Evolutionary conservation across 2,888 invertebrate species (phyloP).

Genomic region (Boloria euphrosyne): DNA sequence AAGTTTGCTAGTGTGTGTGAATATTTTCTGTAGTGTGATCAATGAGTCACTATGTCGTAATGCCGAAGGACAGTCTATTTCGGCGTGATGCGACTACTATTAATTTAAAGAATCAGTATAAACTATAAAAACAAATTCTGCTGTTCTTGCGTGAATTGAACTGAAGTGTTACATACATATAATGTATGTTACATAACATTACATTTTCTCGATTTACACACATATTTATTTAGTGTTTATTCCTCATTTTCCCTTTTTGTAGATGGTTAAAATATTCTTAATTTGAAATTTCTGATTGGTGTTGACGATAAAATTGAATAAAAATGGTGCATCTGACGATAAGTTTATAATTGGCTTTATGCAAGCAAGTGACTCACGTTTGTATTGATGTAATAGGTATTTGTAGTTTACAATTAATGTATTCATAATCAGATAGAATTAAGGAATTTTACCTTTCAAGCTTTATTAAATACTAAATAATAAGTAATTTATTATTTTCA

Average conservation of each 20-base stretch:
- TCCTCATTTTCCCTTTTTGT: too few species aligned
- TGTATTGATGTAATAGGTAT: not conserved
- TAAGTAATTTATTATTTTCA: too few species aligned
- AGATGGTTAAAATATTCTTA: too few species aligned
- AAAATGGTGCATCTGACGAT: constrained; percentile 2
- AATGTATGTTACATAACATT: not conserved
- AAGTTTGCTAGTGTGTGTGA: constrained; percentile 53
- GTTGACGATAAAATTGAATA: constrained; percentile 5
- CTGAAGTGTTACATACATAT: not conserved
- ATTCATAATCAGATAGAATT: not conserved
- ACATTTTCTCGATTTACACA: not conserved
- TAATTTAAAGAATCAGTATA: constrained; percentile 45
- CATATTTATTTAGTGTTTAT: not conserved
- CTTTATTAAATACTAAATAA: too few species aligned
- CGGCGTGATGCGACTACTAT: constrained; percentile 75
- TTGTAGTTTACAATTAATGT: not conserved
- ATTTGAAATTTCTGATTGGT: not conserved
- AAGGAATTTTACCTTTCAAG: too few species aligned
- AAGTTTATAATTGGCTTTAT: not conserved
- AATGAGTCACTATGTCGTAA: constrained; percentile 76
- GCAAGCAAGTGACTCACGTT: constrained; percentile 3
- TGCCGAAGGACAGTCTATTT: constrained; percentile 74
- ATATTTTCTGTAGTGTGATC: constrained; percentile 58
- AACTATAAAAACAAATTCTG: constrained; percentile 33
- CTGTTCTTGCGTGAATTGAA: constrained; percentile 3